Evolutionary conservation across 2,797 vertebrate genomes (phyloP), one percentile per base, ranked within the genome.

Genomic region (Pampus argenteus): DNA sequence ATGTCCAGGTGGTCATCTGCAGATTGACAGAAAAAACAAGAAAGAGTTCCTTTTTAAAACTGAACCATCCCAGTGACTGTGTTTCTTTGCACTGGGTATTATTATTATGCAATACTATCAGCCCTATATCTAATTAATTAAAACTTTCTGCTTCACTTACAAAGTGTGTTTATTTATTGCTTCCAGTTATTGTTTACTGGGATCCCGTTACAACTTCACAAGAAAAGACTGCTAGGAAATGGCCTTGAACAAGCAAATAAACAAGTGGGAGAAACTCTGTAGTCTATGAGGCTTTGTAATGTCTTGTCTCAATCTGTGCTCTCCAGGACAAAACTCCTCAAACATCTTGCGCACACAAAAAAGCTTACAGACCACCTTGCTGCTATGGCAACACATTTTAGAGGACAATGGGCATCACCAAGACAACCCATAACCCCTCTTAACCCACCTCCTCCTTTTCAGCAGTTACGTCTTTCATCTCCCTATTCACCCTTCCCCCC

Each of bases 351-450:
- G 73, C 88, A 87, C 89, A 92, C 89, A 92, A 90, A 89, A 93
- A 92, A 90, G 82, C 93, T 90, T 72, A 89, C 90, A 92, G 88
- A 94, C 92, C 92, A 95, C 93, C 94, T 95, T 95, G 93, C 91
- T 92, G 87, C 94, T 91, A 94, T 93, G 85, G 92, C 79, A 94
- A 94, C 88, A 90, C 91, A 88, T 95, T 94, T 93, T 79, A 88
- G 66, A 90, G 89, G 87, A 95, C 95, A 95, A 95, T 95, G 88
- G 91, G 78, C 90, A 92, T 95, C 93, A 92, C 93, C 92, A 92
- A 80, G 93, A 94, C 92, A 95, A 94, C 93, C 92, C 90, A 94
- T 94, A 94, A 95, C 92, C 93, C 93, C 94, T 95, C 94, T 95
- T 95, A 95, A 94, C 93, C 93, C 92, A 83, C 89, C 85, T 93